Evolutionary conservation across 2,113 vertebrate genomes (phyloP), one percentile per base, ranked within the genome.

Genomic region (Lycaon pictus): DNA sequence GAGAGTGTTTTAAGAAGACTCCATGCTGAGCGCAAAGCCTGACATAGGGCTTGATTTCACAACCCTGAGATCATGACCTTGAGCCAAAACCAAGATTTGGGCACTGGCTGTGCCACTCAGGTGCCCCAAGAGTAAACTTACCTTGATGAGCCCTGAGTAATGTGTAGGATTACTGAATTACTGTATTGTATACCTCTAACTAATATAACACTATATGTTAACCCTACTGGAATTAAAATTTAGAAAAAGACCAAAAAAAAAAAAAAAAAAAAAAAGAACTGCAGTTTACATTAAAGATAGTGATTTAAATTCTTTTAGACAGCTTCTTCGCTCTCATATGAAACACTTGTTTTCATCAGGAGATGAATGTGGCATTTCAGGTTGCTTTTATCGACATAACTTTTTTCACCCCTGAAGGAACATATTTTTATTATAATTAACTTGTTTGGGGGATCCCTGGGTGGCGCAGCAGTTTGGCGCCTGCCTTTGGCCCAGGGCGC

Each of bases 381-480:
- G 67, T 90, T 89, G 25, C 32, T 90, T 72, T 86, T 76, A 81
- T 93, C 90, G 85, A 62, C 51, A 71, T 11, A 76, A 72, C 25
- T 63, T 88, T 87, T 88, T 72, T 89, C 37, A 90, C 56, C 16
- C 32, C 71, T 90, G 85, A 92, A 93, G 55, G 29, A 92, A 65
- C 10, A 23, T 80, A 2, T 90, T 87, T 95, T 89, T 74, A 79
- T 76, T 90, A 37, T 58, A 76, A 69, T 53, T 71, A 29, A n/a
- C 51, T 95, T 90, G 37, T 79, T 48, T 91, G 76, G n/a, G n/a
- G n/a, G n/a, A n/a, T n/a, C n/a, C n/a, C n/a, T n/a, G n/a, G n/a
- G n/a, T n/a, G n/a, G n/a, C n/a, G n/a, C n/a, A n/a, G n/a, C n/a
- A n/a, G n/a, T n/a, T n/a, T n/a, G n/a, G n/a, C n/a, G n/a, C n/a